Evolutionary conservation across 2,797 vertebrate genomes (phyloP).

Genomic region (Momotus momota): DNA sequence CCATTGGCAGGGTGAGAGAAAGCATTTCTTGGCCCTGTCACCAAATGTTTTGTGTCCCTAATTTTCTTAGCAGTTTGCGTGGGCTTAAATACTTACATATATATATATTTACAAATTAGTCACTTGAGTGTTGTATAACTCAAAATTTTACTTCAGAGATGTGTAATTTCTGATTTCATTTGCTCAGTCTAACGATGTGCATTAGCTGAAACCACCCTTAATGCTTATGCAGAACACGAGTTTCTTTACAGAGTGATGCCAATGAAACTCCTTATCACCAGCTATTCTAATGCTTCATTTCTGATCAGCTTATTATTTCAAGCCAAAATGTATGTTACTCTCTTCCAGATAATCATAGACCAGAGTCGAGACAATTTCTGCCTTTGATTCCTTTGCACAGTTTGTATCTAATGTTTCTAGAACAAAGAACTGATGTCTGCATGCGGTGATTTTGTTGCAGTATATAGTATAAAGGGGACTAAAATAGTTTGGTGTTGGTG

Average conservation of each 20-base stretch:
- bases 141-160: not conserved
- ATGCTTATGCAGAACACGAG: not conserved
- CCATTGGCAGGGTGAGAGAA: not conserved
- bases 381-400: not conserved
- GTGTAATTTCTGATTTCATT: not conserved
- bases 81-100: not conserved
- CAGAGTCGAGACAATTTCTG: not conserved
- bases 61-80: not conserved
- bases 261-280: not conserved
- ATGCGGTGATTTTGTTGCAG: not conserved
- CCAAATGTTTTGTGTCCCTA: not conserved
- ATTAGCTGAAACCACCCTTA: not conserved
- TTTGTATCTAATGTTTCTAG: not conserved
- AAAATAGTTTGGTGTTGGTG: not conserved
- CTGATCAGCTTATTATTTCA: not conserved
- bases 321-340: not conserved
- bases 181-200: not conserved
- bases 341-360: not conserved
- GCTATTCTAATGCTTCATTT: not conserved
- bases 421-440: not conserved
- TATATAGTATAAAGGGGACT: not conserved
- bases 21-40: not conserved
- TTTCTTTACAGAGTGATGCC: not conserved
- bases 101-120: not conserved
- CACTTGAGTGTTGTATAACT: not conserved